Conservation (phyloP, 2,888 invertebrate species). For the Hirtodrosophila trivittata region DNA sequence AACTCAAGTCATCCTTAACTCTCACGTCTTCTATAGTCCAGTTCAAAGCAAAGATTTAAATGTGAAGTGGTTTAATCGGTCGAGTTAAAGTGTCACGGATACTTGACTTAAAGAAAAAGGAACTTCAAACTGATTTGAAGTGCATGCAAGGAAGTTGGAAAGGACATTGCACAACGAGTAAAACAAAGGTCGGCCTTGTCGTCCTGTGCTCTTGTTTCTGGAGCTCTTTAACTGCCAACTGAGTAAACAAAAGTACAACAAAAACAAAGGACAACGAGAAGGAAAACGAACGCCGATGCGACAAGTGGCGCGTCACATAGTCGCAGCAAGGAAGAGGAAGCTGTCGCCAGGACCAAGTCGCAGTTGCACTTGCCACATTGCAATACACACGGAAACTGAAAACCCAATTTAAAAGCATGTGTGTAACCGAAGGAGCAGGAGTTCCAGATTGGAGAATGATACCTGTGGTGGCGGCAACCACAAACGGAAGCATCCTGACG, state of each 20-base stretch:
- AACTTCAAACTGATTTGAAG: constrained; percentile 19
- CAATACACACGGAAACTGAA: constrained; percentile 49
- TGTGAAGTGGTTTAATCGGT: constrained; percentile 22
- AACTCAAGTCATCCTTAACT: constrained; percentile 3
- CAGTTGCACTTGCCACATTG: constrained; percentile 25
- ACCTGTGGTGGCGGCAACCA: constrained; percentile 6
- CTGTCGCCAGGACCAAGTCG: constrained; percentile 24
- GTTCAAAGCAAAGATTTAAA: too few relatives aligned
- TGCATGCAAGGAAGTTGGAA: constrained; percentile 5
- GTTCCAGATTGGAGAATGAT: constrained; percentile 5
- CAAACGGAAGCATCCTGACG: constrained; percentile 26
- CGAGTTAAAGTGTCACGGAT: constrained; percentile 11
- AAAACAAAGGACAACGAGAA: constrained; percentile 32
- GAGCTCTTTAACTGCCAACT: constrained; percentile 37
- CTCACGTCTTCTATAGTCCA: not conserved
- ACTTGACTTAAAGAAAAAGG: constrained; percentile 1
- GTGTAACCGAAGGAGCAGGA: constrained; percentile 24
- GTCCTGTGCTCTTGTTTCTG: constrained; percentile 13
- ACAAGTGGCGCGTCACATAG: constrained; percentile 55
- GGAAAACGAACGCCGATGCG: constrained; percentile 23
- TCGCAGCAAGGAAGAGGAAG: constrained; percentile 51
- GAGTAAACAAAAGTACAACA: constrained; percentile 54
- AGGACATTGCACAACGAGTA: constrained; percentile 51
- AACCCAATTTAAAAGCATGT: constrained; percentile 38
- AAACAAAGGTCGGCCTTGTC: constrained; percentile 33